These are phyloP conservation scores for Octomys mimax DNA, from an alignment of 2,797 vertebrate species.

Conservation along the genomic window DNA sequence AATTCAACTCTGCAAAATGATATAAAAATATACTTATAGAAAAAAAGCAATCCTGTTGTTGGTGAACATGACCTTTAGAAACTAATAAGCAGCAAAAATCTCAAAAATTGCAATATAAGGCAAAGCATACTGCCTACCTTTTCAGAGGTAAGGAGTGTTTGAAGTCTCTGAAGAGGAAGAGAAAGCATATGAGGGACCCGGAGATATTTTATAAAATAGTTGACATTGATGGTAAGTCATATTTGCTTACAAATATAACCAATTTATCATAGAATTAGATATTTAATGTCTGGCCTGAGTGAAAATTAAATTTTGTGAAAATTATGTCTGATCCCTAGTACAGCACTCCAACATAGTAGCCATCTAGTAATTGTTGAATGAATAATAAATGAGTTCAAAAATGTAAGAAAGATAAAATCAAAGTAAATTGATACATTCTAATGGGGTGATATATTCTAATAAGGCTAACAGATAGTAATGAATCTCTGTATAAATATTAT, in stretches of 20 bases:
- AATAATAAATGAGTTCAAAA: conserved; percentile 22
- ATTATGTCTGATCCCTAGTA: background rate
- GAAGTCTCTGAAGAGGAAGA: background rate
- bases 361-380: conserved; percentile 22
- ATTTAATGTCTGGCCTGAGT: conserved; percentile 18
- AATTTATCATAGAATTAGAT: conserved; percentile 9
- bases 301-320: conserved; percentile 44
- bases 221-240: background rate
- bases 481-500: background rate
- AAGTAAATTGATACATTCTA: background rate
- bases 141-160: background rate
- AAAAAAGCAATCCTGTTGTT: background rate
- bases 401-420: background rate
- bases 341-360: conserved; percentile 15
- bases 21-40: conserved; percentile 27
- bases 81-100: conserved; percentile 20
- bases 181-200: background rate
- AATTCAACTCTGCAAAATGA: background rate
- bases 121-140: background rate
- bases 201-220: conserved; percentile 2
- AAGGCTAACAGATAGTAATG: conserved; percentile 2
- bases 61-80: conserved; percentile 15
- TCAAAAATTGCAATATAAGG: background rate
- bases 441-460: background rate
- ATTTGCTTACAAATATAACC: conserved; percentile 44